A percentile compares a stretch with the other conserved stretches of the same genome.
phyloP scores from a whole-genome alignment of 1,140 invertebrate genomes.

The Heliconius hermathena region DNA sequence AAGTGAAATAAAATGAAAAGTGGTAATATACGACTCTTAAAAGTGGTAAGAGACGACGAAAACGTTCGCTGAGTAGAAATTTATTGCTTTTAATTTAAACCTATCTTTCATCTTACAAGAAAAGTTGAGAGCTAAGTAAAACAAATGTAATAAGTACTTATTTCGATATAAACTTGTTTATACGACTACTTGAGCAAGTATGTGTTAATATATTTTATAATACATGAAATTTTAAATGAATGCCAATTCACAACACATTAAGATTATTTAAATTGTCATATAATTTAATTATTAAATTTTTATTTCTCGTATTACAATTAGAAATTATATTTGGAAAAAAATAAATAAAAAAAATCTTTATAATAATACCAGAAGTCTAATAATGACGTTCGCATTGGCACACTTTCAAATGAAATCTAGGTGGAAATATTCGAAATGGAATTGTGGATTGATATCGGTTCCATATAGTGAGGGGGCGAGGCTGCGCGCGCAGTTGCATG shows the following conservation, averaged over 20 bases:
- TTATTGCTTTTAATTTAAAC: conserved; percentile 27
- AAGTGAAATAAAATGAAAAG: not conserved
- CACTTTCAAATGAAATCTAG: conserved; percentile 53
- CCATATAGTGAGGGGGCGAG: conserved; percentile 69
- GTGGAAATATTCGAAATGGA: conserved; percentile 65
- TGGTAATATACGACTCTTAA: not conserved
- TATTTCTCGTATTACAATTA: not conserved
- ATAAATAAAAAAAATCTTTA: not conserved
- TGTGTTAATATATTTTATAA: not conserved
- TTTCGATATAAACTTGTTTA: not conserved
- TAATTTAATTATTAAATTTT: not conserved
- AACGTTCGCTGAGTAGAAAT: not conserved
- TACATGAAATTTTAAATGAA: not conserved
- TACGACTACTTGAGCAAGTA: not conserved
- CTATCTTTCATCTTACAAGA: conserved; percentile 6
- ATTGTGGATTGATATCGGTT: conserved; percentile 75
- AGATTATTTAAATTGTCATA: not conserved
- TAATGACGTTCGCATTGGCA: conserved; percentile 30
- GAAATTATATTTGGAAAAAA: not conserved
- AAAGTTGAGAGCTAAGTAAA: conserved; percentile 25
- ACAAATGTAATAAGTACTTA: conserved; percentile 16
- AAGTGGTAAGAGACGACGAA: too few species aligned
- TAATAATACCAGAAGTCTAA: conserved; percentile 5
- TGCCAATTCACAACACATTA: not conserved
- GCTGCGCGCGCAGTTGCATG: conserved; percentile 73